Base-by-base conservation (phyloP, 2,797 vertebrate genomes). In the Chaetodon trifasciatus region DNA sequence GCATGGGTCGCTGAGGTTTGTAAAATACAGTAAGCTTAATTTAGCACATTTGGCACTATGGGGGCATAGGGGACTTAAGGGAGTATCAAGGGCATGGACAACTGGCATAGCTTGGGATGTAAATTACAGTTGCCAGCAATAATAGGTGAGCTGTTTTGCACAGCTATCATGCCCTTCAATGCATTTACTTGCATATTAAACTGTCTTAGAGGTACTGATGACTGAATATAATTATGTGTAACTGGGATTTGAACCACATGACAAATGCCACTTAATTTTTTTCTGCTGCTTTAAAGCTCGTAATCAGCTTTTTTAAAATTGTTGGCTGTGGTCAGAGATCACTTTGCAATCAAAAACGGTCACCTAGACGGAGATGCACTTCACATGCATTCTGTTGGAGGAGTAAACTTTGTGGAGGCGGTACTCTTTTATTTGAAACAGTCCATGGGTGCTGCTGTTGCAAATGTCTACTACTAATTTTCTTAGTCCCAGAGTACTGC, bases 21-120 rank as follows among this genome's bases (percentile, higher is more conserved):
- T 90, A 87, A 88, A 92, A 88, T 85, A 86, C 84, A 86, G 86
- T 85, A 79, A 79, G 87, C 85, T 91, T 91, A 91, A 92, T 93
- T 94, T 93, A 89, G 90, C 78, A 76, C 76, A 68, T 88, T 92
- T 90, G 88, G 79, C 84, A 78, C 82, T 63, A 60, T 46, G 2
- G 88, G 90, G 72, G 75, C 83, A 83, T 39, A 68, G 78, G 81
- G 79, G 82, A 84, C 71, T 81, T 73, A 44, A 62, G 74, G 61
- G 78, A 80, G 76, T 84, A 86, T 86, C 85, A 64, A 75, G 85
- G 86, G 75, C 87, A 89, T 19, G 78, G 83, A 70, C 83, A 79
- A 73, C 81, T 66, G 60, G 49, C 23, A 28, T 72, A 76, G 74
- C 66, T 74, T 58, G 32, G 35, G 35, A 82, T 84, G 79, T 87